Conservation (phyloP, 2,113 vertebrate genomes). For the Mus musculus region DNA sequence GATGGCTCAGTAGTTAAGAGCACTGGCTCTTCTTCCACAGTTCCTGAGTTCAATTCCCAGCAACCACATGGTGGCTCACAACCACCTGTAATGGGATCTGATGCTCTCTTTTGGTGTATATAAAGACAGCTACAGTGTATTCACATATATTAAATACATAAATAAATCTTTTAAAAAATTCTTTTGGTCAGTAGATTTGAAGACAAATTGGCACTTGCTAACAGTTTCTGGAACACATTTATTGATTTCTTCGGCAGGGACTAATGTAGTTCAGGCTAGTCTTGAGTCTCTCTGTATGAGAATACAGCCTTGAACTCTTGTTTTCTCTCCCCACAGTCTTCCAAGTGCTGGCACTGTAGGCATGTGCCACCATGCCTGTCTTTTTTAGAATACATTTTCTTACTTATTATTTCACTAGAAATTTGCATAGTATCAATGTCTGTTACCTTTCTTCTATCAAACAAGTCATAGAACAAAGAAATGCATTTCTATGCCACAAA, state of each 20-base stretch:
- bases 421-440: neutral
- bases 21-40: too few relatives aligned
- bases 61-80: too few relatives aligned
- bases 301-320: neutral
- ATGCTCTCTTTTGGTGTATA: too few relatives aligned
- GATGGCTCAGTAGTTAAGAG: too few relatives aligned
- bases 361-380: neutral
- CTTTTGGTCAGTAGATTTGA: neutral
- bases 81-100: too few relatives aligned
- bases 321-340: neutral
- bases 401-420: conserved; percentile 22
- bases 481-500: conserved; percentile 4
- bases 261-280: neutral
- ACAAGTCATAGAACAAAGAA: conserved; percentile 1
- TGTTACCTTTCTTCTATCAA: conserved; percentile 14
- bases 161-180: neutral
- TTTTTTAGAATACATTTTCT: conserved; percentile 18
- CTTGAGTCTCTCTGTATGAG: neutral
- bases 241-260: neutral
- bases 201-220: neutral
- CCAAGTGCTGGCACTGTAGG: neutral
- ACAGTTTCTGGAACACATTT: neutral
- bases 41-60: too few relatives aligned
- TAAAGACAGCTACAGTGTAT: too few relatives aligned
- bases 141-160: too few relatives aligned